Evolutionary conservation across 2,888 invertebrate genomes (phyloP), one percentile per base, ranked within the genome.

Genomic region (Sipha maydis): DNA sequence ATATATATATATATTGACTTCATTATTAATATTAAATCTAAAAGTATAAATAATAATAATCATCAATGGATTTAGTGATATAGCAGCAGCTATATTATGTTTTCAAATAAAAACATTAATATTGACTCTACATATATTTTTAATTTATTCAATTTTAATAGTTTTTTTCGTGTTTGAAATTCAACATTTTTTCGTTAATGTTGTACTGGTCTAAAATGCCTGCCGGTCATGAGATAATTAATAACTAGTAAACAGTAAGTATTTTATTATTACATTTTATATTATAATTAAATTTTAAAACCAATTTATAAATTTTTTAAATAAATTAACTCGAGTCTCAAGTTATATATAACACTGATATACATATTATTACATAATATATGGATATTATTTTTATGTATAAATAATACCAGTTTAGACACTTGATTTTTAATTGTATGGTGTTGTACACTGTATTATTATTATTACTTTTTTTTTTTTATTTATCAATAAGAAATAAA

Each of bases 141-240:
- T 61, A 77, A 77, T 77, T 77, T 77, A 77, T 77, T 77, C 77
- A 77, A 48, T 77, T 77, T 78, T 78, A 78, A 78, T 78, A 78
- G 78, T 54, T 78, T 77, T 78, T 31, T 78, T 54, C 41, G 25
- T 25, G 48, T 78, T 56, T 54, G 41, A 28, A 77, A 77, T 19
- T 48, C 78, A 54, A 78, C 54, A 54, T 78, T 78, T 77, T 41
- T 54, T 78, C 78, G 54, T 56, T 78, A n/a, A 78, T 56, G 48
- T 78, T 78, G n/a, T 78, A 78, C 78, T 31, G 54, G 78, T 31
- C 78, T 78, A 78, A 19, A 56, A 78, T 78, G 78, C 54, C 78
- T 78, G 78, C 78, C 31, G 78, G 78, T n/a, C 54, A 78, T 54
- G 54, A 54, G 54, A 54, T 78, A 78, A 78, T 78, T 78, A 78